phyloP scores from a whole-genome alignment of 2,888 invertebrate genomes.

The Frankliniella intonsa region DNA sequence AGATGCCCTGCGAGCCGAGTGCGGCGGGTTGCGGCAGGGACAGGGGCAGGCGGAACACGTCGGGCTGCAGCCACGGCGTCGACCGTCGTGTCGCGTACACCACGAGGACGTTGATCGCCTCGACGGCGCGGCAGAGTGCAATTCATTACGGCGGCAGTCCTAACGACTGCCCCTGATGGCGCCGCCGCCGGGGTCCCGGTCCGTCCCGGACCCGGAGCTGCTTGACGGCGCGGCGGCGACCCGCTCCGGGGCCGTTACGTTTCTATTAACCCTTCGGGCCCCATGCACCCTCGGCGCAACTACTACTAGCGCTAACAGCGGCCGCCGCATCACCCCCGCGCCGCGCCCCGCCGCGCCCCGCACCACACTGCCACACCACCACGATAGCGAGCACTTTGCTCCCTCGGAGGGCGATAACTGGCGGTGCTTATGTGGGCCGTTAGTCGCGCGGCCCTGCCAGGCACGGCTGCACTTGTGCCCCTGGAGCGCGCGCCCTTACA shows the following conservation, averaged over 20 bases:
- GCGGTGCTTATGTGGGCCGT: neutral
- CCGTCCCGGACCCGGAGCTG: neutral
- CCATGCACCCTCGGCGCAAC: neutral
- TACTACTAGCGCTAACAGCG: neutral
- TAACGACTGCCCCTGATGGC: neutral
- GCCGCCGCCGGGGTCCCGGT: neutral
- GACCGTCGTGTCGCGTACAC: too few species aligned
- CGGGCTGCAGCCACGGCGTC: too few species aligned
- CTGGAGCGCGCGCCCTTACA: neutral
- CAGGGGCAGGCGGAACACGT: too few species aligned
- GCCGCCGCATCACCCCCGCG: neutral
- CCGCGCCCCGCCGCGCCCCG: neutral
- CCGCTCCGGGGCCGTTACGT: neutral
- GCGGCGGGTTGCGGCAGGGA: too few species aligned
- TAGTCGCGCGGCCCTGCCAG: neutral
- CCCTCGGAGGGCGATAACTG: neutral
- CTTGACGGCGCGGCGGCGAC: neutral
- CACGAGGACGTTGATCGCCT: too few species aligned
- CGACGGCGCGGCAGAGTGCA: too few species aligned
- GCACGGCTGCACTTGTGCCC: neutral
- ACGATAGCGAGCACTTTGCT: neutral
- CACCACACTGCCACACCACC: too few species aligned
- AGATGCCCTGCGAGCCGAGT: too few species aligned
- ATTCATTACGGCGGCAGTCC: neutral
- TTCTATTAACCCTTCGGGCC: constrained; percentile 15